Evolutionary conservation across 2,113 vertebrate species (phyloP).

Genomic region (Vulpes vulpes): DNA sequence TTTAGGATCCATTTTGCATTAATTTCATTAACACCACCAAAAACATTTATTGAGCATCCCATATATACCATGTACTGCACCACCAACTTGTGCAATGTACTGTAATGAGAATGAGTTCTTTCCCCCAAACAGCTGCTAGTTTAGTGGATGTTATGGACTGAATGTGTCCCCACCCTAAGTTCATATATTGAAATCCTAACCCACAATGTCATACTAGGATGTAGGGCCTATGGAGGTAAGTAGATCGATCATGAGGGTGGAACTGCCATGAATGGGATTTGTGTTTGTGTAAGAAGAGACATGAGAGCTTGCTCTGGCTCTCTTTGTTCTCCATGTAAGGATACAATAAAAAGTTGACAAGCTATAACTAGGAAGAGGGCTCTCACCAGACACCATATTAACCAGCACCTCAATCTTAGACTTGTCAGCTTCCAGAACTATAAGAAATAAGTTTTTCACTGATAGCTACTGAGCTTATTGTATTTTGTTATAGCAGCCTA

Average conservation of each 20-base stretch:
- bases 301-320: neutral
- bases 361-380: neutral
- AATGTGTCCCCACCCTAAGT: neutral
- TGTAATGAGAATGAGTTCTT: neutral
- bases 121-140: neutral
- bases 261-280: neutral
- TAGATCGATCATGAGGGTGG: neutral
- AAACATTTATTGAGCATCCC: neutral
- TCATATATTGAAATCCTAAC: neutral
- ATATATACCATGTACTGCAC: neutral
- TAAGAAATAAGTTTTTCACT: neutral
- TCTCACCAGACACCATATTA: neutral
- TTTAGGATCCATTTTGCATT: conserved; percentile 17
- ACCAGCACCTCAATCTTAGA: neutral
- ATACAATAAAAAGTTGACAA: neutral
- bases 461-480: neutral
- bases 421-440: neutral
- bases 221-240: neutral
- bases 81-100: neutral
- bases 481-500: neutral
- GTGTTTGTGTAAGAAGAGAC: neutral
- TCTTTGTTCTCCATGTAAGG: neutral
- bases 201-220: neutral
- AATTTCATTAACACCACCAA: neutral
- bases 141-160: neutral